Evolutionary conservation across 2,113 vertebrate species (phyloP), one percentile per base, ranked within the genome.

Genomic region (Entosphenus tridentatus): DNA sequence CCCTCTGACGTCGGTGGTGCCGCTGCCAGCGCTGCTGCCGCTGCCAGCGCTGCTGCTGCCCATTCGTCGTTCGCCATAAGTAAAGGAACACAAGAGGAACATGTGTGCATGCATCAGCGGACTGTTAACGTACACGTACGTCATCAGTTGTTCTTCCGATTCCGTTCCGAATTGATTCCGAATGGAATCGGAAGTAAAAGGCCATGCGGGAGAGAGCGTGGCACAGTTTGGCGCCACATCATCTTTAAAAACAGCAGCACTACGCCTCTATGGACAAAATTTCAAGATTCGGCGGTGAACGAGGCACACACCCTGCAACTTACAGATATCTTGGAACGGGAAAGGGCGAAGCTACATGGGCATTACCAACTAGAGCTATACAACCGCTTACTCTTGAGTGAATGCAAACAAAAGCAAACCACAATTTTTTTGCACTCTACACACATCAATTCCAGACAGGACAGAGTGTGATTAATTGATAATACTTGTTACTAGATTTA

Each of bases 391-490:
- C 58, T 14, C 58, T 14, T 13, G 58, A 62, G 16, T 62, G 58
- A 62, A 62, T 39, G 58, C 58, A 62, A 62, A 62, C 13, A 62
- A 62, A 62, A 62, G 13, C 16, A 62, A 62, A 62, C 13, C 58
- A 17, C 58, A 8, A 8, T 14, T 62, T 13, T 17, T 1, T 17
- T 62, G 58, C 4, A 62, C 13, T 62, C 39, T 39, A 39, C 39
- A 39, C 39, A 5, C 39, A 39, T 1, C 39, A 39, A 39, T 39
- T 39, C 39, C 39, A 39, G 39, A 5, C 39, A 62, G 16, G 16
- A 62, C 13, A 17, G 16, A 16, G 13, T 62, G 13, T 13, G 7
- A 62, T 14, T 3, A 62, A 62, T 14, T 17, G 58, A 14, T 17
- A 62, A 14, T 62, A 17, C 3, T 62, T 62, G 13, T 14, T 17